Evolutionary conservation across 2,113 vertebrate species (phyloP).

Genomic region (Capreolus pygargus): DNA sequence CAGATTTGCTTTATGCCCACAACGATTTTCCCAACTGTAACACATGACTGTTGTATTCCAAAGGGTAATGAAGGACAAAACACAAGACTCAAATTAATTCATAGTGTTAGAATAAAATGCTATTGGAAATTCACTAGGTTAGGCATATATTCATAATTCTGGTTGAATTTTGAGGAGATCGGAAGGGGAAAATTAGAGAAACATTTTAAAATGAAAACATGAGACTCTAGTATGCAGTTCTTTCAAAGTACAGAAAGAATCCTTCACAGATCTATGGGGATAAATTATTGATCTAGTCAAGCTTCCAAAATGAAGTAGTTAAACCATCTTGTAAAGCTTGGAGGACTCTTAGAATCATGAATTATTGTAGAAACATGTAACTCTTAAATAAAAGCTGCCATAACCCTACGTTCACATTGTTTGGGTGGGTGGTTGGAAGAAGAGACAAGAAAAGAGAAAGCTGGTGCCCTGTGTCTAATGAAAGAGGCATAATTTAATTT

Average conservation of each 20-base stretch:
- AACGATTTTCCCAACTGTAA: neutral
- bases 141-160: neutral
- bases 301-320: neutral
- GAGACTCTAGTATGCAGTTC: neutral
- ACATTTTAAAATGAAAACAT: constrained; percentile 32
- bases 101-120: neutral
- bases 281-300: neutral
- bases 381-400: neutral
- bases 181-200: neutral
- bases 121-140: neutral
- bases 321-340: neutral
- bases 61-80: neutral
- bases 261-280: neutral
- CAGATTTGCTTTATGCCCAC: neutral
- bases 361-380: neutral
- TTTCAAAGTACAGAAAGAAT: constrained; percentile 33
- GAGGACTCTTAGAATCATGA: neutral
- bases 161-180: neutral
- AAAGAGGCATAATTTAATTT: neutral
- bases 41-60: neutral
- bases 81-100: neutral
- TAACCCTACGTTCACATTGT: neutral
- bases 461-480: neutral
- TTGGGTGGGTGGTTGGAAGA: neutral
- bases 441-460: neutral